These are phyloP conservation scores for Cyprinodon tularosa DNA, from an alignment of 2,113 vertebrate genomes.

Conservation along the genomic window DNA sequence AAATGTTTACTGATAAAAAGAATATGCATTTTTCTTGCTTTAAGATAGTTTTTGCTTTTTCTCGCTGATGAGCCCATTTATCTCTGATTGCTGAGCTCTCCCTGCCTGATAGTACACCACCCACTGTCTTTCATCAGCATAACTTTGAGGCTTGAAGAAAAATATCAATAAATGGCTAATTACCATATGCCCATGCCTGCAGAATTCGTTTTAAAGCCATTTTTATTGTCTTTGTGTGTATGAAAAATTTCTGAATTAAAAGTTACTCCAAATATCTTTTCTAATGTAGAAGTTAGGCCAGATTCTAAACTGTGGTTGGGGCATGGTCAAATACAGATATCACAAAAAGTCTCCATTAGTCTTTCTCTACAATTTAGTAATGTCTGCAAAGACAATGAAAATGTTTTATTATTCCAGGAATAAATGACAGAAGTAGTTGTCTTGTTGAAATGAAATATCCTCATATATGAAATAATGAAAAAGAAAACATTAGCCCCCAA, in stretches of 20 bases:
- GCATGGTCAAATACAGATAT: not conserved
- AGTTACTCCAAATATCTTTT: not conserved
- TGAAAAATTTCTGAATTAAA: not conserved
- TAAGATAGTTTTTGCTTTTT: not conserved
- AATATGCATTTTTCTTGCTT: not conserved
- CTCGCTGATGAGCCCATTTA: not conserved
- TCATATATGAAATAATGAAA: not conserved
- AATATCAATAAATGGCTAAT: not conserved
- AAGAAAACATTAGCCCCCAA: no score
- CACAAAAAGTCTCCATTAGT: not conserved
- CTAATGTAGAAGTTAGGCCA: not conserved
- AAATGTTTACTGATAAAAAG: no score
- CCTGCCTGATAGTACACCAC: not conserved
- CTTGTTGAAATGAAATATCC: not conserved
- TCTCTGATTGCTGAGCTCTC: constrained; percentile 3
- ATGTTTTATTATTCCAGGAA: not conserved
- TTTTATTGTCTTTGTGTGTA: not conserved
- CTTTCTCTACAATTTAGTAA: not conserved
- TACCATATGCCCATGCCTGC: not conserved
- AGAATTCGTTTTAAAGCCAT: not conserved
- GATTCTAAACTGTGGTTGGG: not conserved
- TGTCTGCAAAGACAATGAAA: not conserved
- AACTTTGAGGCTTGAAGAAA: not conserved
- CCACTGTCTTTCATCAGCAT: not conserved
- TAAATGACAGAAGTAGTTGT: not conserved